Evolutionary conservation across 2,888 invertebrate genomes (phyloP).

Genomic region (Subacronicta megacephala): DNA sequence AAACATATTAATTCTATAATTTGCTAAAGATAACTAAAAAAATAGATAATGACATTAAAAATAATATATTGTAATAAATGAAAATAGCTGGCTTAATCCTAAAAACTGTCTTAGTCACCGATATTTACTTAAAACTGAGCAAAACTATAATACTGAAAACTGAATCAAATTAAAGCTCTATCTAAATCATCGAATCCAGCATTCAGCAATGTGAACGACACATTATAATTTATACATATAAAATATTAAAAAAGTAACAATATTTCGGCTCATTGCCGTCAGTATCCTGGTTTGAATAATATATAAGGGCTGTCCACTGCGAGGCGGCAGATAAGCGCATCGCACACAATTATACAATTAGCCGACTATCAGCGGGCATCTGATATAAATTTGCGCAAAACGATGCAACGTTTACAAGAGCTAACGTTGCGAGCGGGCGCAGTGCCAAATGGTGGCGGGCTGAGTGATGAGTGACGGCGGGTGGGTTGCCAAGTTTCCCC

Average conservation of each 20-base stretch:
- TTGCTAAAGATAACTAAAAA: conserved; percentile 22
- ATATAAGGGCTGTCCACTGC: conserved; percentile 4
- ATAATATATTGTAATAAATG: too few relatives aligned
- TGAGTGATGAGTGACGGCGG: conserved; percentile 31
- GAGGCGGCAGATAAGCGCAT: conserved; percentile 23
- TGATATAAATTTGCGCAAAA: conserved; percentile 68
- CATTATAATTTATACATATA: not conserved
- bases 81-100: too few relatives aligned
- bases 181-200: too few relatives aligned
- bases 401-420: conserved; percentile 69
- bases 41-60: too few relatives aligned
- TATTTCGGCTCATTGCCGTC: conserved; percentile 6
- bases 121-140: too few relatives aligned
- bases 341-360: conserved; percentile 66
- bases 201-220: too few relatives aligned
- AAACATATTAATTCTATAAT: conserved; percentile 4
- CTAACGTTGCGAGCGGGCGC: conserved; percentile 57
- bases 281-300: conserved; percentile 5
- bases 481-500: not conserved
- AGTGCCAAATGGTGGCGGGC: conserved; percentile 53
- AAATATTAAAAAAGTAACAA: not conserved
- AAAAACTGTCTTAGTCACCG: too few relatives aligned
- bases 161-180: too few relatives aligned
- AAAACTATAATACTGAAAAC: too few relatives aligned
- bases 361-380: conserved; percentile 66